A percentile compares a stretch with the other conserved stretches of the same genome.
These are phyloP conservation scores for Pantherophis vulpinus DNA, from an alignment of 2,797 vertebrate species.

Conservation along the genomic window DNA sequence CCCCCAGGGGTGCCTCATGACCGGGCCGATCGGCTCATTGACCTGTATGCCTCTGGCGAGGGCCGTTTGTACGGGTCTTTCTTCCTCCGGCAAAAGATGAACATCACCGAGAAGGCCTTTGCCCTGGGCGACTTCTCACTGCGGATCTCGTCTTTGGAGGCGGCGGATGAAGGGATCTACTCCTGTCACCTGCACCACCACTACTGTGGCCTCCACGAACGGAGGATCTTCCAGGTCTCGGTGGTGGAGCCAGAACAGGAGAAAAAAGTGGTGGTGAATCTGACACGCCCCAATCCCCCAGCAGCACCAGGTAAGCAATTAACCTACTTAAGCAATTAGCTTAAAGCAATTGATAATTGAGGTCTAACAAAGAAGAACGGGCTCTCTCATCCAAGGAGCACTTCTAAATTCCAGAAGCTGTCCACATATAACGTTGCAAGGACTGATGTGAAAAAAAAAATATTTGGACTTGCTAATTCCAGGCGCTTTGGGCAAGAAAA, in stretches of 20 bases:
- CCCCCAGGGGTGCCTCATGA: constrained; percentile 88
- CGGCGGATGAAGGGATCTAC: constrained; percentile 84
- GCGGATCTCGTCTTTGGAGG: constrained; percentile 77
- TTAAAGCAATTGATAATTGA: neutral
- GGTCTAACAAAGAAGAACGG: neutral
- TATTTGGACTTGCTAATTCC: neutral
- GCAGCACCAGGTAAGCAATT: constrained; percentile 37
- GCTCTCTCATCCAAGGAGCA: neutral
- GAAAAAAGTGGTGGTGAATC: constrained; percentile 45
- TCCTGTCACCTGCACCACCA: constrained; percentile 96
- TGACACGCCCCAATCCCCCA: constrained; percentile 35
- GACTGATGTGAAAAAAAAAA: neutral
- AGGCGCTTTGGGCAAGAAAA: neutral
- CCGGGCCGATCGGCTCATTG: constrained; percentile 87
- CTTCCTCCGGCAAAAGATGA: constrained; percentile 82
- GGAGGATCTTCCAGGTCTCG: constrained; percentile 83
- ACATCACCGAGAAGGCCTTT: constrained; percentile 81
- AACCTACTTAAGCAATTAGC: neutral
- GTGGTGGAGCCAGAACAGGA: constrained; percentile 67
- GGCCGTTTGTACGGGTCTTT: constrained; percentile 82
- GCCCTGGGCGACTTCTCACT: constrained; percentile 90
- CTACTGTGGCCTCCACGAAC: constrained; percentile 93
- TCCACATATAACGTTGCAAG: neutral
- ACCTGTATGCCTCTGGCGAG: constrained; percentile 92
- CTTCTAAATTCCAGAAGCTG: neutral